phyloP scores from a whole-genome alignment of 23 tunicate species.

The Styela clava region DNA sequence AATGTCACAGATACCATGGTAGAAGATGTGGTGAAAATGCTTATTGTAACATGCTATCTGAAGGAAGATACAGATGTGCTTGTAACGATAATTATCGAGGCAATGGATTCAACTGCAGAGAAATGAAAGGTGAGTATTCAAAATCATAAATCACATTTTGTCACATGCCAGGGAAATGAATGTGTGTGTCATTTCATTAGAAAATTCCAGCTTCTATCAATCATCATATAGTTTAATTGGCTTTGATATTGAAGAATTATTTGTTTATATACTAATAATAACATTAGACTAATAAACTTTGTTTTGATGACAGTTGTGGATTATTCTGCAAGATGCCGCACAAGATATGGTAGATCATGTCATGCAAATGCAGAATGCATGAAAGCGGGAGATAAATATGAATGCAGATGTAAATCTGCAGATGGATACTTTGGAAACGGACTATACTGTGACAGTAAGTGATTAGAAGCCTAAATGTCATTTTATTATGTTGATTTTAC shows the following conservation, averaged over 20 bases:
- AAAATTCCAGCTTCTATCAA: too few species aligned
- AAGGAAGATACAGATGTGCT: conserved; percentile 9
- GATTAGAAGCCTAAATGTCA: too few species aligned
- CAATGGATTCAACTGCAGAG: conserved; percentile 33
- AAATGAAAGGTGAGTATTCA: neutral
- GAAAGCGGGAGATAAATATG: neutral
- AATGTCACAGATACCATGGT: conserved; percentile 21
- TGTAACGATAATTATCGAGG: conserved; percentile 18
- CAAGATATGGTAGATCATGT: conserved; percentile 1
- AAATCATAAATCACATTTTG: too few species aligned
- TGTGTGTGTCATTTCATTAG: too few species aligned
- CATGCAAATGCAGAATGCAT: conserved; percentile 18
- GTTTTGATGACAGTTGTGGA: too few species aligned
- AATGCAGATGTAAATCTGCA: neutral
- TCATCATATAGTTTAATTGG: too few species aligned
- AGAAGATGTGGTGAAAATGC: conserved; percentile 12
- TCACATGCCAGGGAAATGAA: too few species aligned
- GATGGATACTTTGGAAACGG: conserved; percentile 6
- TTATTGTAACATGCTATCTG: neutral
- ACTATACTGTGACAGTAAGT: conserved; percentile 12
- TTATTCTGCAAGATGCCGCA: conserved; percentile 7
- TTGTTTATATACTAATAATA: too few species aligned
- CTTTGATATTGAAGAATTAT: too few species aligned
- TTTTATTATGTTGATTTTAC: too few species aligned
- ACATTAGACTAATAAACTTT: too few species aligned